Base-by-base conservation (phyloP, 2,113 vertebrate species). In the Nyctibius bracteatus region DNA sequence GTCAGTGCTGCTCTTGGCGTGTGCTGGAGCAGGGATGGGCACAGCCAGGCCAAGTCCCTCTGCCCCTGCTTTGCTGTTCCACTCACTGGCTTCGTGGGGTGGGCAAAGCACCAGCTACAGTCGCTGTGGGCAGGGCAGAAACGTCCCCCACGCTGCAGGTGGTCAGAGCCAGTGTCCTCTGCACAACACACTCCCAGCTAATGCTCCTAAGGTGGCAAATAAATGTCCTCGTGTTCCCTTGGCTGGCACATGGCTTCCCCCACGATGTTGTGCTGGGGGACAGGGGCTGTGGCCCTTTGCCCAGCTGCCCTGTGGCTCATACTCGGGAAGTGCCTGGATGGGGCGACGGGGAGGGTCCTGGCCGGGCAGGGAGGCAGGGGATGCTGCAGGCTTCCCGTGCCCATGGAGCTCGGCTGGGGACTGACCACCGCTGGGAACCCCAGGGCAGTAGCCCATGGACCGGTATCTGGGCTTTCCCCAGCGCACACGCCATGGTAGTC, bases 61-160 rank as follows among this genome's bases (percentile, higher is more conserved):
- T 87, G 47, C 11, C 39, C 43, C 43, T 28, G 47, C 52, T 54
- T 37, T 0, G 0, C 46, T 8, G 3, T 37, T 58, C 41, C 43
- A 18, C 33, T 2, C 43, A 18, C 33, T 2, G 9, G 20, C 35
- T 63, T 25, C 2, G 0, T 31, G 51, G 11, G 4, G 10, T 8
- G n/a, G 46, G 18, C 59, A 62, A 78, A 72, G 57, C 59, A 6
- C 12, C 1, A 3, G 12, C 14, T 63, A 37, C 37, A 14, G 30
- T 49, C 3, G 1, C 65, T n/a, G 39, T 17, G 27, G 41, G 14
- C 63, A 49, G 72, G 61, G 21, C 54, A 73, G 35, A 37, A 35
- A 44, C 0, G 0, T 62, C 41, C 41, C 39, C 31, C 6, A 1
- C 2, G 30, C 46, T 49, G 65, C 58, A 27, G 24, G 37, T 20